Percentiles rank a stretch among this genome's conserved stretches.
phyloP scores from a whole-genome alignment of 37 sponge, comb jelly and placozoan genomes.

The Corticium candelabrum region DNA sequence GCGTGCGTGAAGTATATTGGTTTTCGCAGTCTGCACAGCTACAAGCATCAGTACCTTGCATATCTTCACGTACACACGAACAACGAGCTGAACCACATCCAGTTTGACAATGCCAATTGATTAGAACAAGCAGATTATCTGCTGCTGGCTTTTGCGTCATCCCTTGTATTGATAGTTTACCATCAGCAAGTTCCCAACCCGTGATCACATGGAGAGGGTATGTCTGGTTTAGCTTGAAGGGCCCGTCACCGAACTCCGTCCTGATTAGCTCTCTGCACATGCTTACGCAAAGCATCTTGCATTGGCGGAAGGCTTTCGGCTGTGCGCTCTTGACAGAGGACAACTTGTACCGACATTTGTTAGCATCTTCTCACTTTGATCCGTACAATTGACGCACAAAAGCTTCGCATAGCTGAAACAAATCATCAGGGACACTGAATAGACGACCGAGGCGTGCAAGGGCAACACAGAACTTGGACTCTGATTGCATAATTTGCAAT shows the following conservation, averaged over 20 bases:
- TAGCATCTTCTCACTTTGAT: neutral
- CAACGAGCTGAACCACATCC: neutral
- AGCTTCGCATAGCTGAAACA: neutral
- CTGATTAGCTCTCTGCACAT: neutral
- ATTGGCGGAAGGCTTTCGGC: neutral
- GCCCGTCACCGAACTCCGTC: neutral
- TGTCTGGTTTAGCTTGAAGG: neutral
- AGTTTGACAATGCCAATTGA: neutral
- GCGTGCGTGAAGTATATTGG: too few relatives aligned
- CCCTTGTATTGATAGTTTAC: neutral
- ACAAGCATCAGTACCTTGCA: slow-evolving; percentile 1
- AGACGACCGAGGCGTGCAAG: neutral
- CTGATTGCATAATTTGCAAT: neutral
- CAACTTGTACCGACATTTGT: neutral
- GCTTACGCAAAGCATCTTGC: neutral
- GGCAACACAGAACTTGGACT: neutral
- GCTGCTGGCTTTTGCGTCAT: slow-evolving; percentile 7
- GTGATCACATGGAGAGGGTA: neutral
- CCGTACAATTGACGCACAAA: neutral
- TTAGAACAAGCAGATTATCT: neutral
- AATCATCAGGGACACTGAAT: neutral
- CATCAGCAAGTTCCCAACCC: neutral
- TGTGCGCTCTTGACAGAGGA: too few relatives aligned
- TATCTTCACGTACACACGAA: neutral
- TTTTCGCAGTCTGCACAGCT: neutral